phyloP scores from a whole-genome alignment of 2,113 vertebrate genomes.

The Parus major region DNA sequence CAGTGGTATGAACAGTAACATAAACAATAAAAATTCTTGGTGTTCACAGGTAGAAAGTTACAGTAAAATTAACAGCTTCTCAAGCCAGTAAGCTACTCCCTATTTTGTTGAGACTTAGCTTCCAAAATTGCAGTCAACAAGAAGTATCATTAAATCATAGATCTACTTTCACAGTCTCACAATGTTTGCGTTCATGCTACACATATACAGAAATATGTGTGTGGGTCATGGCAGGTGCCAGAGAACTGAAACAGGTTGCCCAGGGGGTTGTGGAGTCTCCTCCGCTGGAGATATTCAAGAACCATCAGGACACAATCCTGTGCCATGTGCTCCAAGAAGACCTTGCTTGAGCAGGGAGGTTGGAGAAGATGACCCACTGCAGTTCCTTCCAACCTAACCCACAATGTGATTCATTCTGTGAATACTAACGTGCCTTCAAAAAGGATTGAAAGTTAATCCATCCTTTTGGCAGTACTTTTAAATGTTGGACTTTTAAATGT shows the following conservation, averaged over 20 bases:
- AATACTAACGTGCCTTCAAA: not conserved
- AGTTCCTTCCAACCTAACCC: not conserved
- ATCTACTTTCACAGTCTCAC: not conserved
- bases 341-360: not conserved
- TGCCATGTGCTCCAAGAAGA: not conserved
- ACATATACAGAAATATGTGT: not conserved
- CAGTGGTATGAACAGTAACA: not conserved
- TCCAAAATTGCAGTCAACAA: not conserved
- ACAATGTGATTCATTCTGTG: not conserved
- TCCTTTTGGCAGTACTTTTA: not conserved
- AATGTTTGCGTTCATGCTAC: not conserved
- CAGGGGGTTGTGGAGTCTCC: not conserved
- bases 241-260: not conserved
- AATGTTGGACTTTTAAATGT: not conserved
- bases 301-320: not conserved
- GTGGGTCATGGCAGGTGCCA: accelerated
- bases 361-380: not conserved
- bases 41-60: not conserved
- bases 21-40: not conserved
- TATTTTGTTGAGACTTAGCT: not conserved
- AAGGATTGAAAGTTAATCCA: not conserved
- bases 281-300: not conserved
- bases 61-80: not conserved
- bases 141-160: not conserved
- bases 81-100: not conserved